A percentile compares a stretch with the other conserved stretches of the same genome.
Evolutionary conservation across 2,797 vertebrate species (phyloP).

Genomic region (Aphelocoma californica): DNA sequence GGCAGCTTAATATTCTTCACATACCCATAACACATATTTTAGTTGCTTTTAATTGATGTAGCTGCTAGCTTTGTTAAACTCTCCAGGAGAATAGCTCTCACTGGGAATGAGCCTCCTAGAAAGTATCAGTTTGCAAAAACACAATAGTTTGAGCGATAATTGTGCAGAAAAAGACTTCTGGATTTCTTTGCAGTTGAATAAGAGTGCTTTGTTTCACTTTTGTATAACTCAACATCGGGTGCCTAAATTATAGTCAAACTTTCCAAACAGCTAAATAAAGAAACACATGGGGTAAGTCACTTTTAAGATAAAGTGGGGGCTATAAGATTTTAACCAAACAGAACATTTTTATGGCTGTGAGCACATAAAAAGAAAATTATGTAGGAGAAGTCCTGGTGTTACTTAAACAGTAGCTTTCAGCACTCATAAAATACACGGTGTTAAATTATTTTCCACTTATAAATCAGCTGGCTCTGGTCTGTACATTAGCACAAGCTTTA

Average conservation of each 20-base stretch:
- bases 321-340: slow-evolving; percentile 34
- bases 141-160: slow-evolving; percentile 49
- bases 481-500: background rate
- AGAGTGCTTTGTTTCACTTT: slow-evolving; percentile 35
- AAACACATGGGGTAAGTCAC: background rate
- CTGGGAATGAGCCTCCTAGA: slow-evolving; percentile 59
- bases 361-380: background rate
- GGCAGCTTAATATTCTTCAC: slow-evolving; percentile 43
- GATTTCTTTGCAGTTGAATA: slow-evolving; percentile 32
- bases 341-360: slow-evolving; percentile 24
- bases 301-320: background rate
- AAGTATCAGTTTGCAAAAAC: slow-evolving; percentile 65
- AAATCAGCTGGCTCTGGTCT: background rate
- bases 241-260: slow-evolving; percentile 32
- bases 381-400: slow-evolving; percentile 1
- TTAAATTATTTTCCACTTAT: slow-evolving; percentile 38
- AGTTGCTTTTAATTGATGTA: slow-evolving; percentile 54
- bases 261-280: slow-evolving; percentile 49
- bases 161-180: slow-evolving; percentile 47
- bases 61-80: slow-evolving; percentile 59
- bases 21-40: slow-evolving; percentile 38
- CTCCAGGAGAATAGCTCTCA: slow-evolving; percentile 61
- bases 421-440: background rate
- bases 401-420: slow-evolving; percentile 46
- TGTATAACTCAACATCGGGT: slow-evolving; percentile 21